Conservation (phyloP, 2,888 invertebrate species). For the Drosophila mimetica region DNA sequence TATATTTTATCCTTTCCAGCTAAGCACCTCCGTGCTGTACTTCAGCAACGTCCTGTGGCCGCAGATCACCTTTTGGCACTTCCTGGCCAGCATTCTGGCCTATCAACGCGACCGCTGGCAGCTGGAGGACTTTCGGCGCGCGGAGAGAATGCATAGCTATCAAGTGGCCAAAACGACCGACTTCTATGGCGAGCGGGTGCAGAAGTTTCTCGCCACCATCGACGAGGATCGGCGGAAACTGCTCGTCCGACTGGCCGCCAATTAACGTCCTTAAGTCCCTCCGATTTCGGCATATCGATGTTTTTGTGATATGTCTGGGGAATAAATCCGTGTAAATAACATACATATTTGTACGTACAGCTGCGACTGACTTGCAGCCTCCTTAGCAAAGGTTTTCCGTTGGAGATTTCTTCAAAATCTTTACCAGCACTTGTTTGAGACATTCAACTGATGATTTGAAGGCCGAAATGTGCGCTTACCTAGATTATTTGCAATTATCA, state of each 20-base stretch:
- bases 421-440: conserved; percentile 8
- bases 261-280: conserved; percentile 3
- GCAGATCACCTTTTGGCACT: conserved; percentile 96
- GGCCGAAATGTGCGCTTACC: conserved; percentile 7
- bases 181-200: conserved; percentile 72
- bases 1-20: conserved; percentile 85
- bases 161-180: conserved; percentile 59
- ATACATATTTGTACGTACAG: conserved; percentile 10
- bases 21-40: conserved; percentile 90
- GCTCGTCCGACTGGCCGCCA: conserved; percentile 61
- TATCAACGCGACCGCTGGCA: conserved; percentile 87
- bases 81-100: conserved; percentile 92
- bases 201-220: conserved; percentile 71
- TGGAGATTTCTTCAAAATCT: conserved; percentile 3
- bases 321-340: conserved; percentile 21
- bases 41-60: conserved; percentile 98
- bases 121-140: conserved; percentile 55
- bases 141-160: conserved; percentile 52
- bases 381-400: background rate
- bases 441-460: conserved; percentile 6
- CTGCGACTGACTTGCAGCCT: background rate
- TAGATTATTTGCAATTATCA: conserved; percentile 16
- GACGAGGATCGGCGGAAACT: conserved; percentile 71
- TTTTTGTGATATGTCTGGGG: conserved; percentile 27
- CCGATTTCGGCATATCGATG: background rate